Conservation (phyloP, 2,113 vertebrate species). For the Sapayoa aenigma region DNA sequence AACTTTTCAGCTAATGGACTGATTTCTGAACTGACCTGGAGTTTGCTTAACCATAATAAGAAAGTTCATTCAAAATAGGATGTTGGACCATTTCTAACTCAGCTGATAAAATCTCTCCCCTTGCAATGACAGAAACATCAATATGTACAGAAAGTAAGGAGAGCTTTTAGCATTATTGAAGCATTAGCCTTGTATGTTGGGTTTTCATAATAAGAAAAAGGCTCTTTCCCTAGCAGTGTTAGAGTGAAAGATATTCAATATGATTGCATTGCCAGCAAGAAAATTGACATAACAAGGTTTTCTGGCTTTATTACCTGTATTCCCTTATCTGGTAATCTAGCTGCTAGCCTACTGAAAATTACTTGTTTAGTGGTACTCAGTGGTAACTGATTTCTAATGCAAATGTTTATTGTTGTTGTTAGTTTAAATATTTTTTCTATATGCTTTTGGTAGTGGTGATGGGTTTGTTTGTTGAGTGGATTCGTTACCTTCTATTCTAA, state of each 20-base stretch:
- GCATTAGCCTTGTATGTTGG: neutral
- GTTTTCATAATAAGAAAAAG: neutral
- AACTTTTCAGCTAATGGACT: neutral
- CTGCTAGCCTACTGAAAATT: constrained; percentile 1
- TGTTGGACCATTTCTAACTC: neutral
- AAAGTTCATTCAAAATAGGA: neutral
- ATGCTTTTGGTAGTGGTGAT: neutral
- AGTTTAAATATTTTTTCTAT: neutral
- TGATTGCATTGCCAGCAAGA: neutral
- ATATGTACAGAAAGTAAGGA: neutral
- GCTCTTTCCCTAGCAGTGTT: neutral
- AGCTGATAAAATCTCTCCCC: neutral
- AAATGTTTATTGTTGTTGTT: neutral
- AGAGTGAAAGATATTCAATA: neutral
- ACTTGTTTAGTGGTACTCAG: neutral
- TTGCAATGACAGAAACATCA: neutral
- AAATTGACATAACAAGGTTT: neutral
- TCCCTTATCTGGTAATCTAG: neutral
- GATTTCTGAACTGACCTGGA: neutral
- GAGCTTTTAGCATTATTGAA: neutral
- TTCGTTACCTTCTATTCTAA: neutral
- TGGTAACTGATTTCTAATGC: neutral
- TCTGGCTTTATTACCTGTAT: neutral
- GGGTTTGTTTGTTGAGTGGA: neutral
- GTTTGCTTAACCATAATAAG: neutral